Evolutionary conservation across 2,888 invertebrate species (phyloP), one percentile per base, ranked within the genome.

Genomic region (Muschampia plurimacula): DNA sequence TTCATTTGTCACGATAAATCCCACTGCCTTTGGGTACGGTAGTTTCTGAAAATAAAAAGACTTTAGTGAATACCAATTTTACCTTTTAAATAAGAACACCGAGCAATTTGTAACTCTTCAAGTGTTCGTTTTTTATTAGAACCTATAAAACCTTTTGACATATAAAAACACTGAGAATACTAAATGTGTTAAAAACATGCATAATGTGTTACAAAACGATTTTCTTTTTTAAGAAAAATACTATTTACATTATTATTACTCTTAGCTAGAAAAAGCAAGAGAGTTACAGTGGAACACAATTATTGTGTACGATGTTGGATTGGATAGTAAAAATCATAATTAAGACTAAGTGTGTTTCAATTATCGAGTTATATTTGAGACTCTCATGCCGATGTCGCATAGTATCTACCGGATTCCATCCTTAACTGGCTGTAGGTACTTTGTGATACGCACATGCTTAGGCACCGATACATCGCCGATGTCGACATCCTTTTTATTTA

Each of bases 1-100:
- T 90, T 99, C 99, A 96, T 99, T 99, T 89, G 97, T 96, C 79
- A 99, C 95, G 83, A 99, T 99, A 92, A 99, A 99, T 83, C 97
- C 97, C 15, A 99, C 97, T 22, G 98, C 96, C 86, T 96, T 97
- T 0, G 99, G 99, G 85, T 98, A 99, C 39, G 96, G 96, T 64
- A 96, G 82, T 90, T 95, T 96, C 96, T 97, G 95, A 78, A 96
- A 93, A 83, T 82, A 86, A 85, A 76, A 68, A 69, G n/a, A 39
- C 32, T 55, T 22, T 10, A 13, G 4, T 55, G 22, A 55, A 55
- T 9, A 2, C 6, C 46, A 10, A 9, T 39, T 39, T 39, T 39
- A 39, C 7, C 7, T 39, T 39, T 39, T 22, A 22, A 22, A 22
- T 22, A 22, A 22, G 22, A 22, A 22, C 22, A 22, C 22, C 22